These are phyloP conservation scores for Lycopodina hypogea DNA, from an alignment of 37 sponge, comb jelly and placozoan species.

Conservation along the genomic window DNA sequence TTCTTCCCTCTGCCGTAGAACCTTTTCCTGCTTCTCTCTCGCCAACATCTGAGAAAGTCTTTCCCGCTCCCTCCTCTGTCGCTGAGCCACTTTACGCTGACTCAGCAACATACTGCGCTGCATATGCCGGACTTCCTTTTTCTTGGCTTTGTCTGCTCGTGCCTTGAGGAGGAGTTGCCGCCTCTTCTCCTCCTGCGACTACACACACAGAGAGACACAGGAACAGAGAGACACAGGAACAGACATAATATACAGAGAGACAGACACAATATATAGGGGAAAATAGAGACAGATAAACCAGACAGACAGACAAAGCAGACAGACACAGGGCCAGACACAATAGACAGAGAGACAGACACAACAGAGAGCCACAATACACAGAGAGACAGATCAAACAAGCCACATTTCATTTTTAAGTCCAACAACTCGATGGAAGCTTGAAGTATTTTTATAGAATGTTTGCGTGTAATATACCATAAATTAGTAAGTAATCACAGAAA, in stretches of 20 bases:
- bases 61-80: conserved; percentile 61
- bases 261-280: neutral
- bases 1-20: conserved; percentile 31
- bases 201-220: too few species aligned
- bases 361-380: too few species aligned
- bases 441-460: too few species aligned
- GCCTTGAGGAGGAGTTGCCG: conserved; percentile 48
- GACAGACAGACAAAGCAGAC: too few species aligned
- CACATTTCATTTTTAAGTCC: too few species aligned
- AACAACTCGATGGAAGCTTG: too few species aligned
- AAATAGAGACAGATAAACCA: neutral
- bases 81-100: conserved; percentile 49
- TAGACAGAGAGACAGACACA: too few species aligned
- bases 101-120: conserved; percentile 18
- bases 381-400: too few species aligned
- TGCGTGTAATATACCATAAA: too few species aligned
- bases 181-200: conserved; percentile 59
- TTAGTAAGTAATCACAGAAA: too few species aligned
- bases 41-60: conserved; percentile 25
- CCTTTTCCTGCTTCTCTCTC: conserved; percentile 51
- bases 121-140: conserved; percentile 21
- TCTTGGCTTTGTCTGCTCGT: conserved; percentile 39
- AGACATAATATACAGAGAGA: neutral
- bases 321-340: too few species aligned
- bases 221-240: neutral